Conservation (phyloP, 2,797 vertebrate species). For the Pyrocephalus nanus region DNA sequence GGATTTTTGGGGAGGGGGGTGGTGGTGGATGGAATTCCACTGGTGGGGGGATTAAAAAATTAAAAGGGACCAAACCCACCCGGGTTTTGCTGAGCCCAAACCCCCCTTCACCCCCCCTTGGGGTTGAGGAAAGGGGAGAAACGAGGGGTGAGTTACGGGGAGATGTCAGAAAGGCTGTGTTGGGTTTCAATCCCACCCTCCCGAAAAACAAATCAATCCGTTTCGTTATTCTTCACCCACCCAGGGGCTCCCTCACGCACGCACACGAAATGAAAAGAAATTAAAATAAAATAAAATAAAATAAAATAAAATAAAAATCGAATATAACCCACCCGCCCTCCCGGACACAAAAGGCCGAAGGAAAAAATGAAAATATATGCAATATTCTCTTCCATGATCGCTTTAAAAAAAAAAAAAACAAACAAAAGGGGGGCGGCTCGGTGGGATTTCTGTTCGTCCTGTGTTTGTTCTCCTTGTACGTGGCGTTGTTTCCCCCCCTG, state of each 20-base stretch:
- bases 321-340: background rate
- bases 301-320: too few relatives aligned
- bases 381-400: constrained; percentile 66
- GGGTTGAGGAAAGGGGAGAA: background rate
- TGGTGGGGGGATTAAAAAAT: too few relatives aligned
- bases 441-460: constrained; percentile 48
- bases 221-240: background rate
- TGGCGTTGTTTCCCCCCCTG: constrained; percentile 19
- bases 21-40: background rate
- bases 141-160: background rate
- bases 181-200: background rate
- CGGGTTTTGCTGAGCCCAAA: background rate
- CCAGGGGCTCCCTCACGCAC: background rate
- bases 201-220: background rate
- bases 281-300: too few relatives aligned
- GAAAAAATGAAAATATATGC: constrained; percentile 65
- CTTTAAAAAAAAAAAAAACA: constrained; percentile 38
- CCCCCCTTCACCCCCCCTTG: background rate
- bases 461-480: constrained; percentile 58
- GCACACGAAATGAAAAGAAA: too few relatives aligned
- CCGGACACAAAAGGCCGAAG: background rate
- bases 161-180: background rate
- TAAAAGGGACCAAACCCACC: background rate
- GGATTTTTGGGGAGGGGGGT: background rate
- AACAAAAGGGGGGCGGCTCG: background rate